These are phyloP conservation scores for Panurus biarmicus DNA, from an alignment of 2,113 vertebrate genomes.

Conservation along the genomic window DNA sequence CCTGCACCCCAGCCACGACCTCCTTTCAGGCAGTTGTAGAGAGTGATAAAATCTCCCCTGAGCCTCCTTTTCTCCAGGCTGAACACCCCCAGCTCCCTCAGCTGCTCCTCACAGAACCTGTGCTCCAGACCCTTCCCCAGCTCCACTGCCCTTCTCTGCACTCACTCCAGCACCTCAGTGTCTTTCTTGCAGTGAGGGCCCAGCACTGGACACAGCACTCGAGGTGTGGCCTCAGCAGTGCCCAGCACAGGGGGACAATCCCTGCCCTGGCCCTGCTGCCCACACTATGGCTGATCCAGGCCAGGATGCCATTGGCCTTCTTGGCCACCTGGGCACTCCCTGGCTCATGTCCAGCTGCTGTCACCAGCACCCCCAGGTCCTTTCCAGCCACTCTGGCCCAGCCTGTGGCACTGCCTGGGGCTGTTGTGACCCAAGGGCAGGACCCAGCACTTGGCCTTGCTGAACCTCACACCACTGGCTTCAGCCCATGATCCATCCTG, in stretches of 20 bases:
- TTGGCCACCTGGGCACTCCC: no score
- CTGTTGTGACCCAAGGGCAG: no score
- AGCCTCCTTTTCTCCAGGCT: background rate
- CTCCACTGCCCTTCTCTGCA: background rate
- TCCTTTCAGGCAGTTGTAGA: rapidly evolving
- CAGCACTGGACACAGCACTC: background rate
- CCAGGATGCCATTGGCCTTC: no score
- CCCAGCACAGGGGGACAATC: no score
- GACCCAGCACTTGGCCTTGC: no score
- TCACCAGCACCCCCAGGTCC: no score
- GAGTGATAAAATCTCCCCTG: background rate
- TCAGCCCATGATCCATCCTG: background rate
- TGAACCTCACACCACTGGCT: background rate
- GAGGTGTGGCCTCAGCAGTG: background rate
- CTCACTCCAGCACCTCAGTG: background rate
- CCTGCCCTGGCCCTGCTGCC: no score
- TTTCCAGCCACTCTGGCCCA: no score
- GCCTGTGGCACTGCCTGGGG: no score
- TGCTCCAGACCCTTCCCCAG: background rate
- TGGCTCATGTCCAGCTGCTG: no score
- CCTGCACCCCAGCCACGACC: background rate
- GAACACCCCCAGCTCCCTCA: background rate
- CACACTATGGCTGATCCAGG: no score
- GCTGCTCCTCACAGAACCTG: background rate
- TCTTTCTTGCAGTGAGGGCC: background rate